phyloP scores from a whole-genome alignment of 1,140 invertebrate genomes.

The Schlechtendalia chinensis region DNA sequence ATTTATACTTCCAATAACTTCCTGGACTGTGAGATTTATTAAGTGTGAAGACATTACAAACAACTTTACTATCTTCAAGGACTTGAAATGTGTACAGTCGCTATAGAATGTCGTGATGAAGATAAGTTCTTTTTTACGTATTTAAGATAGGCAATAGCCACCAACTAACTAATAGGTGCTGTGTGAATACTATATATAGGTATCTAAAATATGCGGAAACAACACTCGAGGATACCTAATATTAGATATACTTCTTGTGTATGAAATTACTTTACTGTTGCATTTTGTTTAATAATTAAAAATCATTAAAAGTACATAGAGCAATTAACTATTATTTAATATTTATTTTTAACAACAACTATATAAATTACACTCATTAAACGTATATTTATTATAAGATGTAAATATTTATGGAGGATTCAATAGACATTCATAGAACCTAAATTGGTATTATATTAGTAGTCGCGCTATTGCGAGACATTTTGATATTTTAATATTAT shows the following conservation, averaged over 20 bases:
- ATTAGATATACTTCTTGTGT: not conserved
- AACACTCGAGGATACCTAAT: not conserved
- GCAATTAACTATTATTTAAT: not conserved
- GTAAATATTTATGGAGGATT: too few relatives aligned
- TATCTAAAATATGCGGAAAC: not conserved
- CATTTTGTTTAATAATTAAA: not conserved
- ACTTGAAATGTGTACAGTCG: constrained; percentile 19
- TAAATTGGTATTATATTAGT: not conserved
- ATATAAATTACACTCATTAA: too few relatives aligned
- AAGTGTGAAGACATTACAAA: constrained; percentile 28
- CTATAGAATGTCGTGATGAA: too few relatives aligned
- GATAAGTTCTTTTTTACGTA: not conserved
- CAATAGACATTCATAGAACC: not conserved
- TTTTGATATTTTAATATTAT: not conserved
- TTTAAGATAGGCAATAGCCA: not conserved
- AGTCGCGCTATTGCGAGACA: not conserved
- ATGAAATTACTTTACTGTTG: not conserved
- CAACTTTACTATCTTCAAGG: constrained; percentile 21
- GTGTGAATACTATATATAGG: not conserved
- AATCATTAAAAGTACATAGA: not conserved
- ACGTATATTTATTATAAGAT: too few relatives aligned
- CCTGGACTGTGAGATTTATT: constrained; percentile 26
- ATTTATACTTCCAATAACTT: constrained; percentile 19
- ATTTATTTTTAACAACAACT: too few relatives aligned
- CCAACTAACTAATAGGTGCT: too few relatives aligned